Conservation (phyloP, 2,888 invertebrate genomes). For the Rhaphigaster nebulosa region DNA sequence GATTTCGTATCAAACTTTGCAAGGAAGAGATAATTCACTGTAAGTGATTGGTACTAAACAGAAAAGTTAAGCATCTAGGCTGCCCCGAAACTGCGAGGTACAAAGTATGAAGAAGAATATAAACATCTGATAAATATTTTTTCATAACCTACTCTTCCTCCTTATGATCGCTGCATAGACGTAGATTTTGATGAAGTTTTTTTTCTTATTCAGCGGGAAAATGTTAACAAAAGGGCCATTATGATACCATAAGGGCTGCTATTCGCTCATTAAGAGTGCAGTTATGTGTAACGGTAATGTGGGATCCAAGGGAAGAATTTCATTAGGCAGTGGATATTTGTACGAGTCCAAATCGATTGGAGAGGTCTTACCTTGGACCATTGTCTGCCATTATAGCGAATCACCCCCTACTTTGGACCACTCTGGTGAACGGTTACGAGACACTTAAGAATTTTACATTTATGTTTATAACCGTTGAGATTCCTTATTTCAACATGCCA, state of each 20-base stretch:
- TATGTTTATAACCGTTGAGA: neutral
- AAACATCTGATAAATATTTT: too few species aligned
- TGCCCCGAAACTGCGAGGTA: too few species aligned
- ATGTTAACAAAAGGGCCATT: neutral
- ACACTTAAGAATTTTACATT: neutral
- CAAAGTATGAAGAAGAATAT: too few species aligned
- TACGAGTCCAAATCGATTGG: conserved; percentile 41
- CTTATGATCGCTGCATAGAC: too few species aligned
- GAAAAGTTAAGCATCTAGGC: too few species aligned
- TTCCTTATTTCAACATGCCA: neutral
- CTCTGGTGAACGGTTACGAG: neutral
- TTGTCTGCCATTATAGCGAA: conserved; percentile 40
- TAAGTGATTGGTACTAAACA: too few species aligned
- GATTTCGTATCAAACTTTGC: too few species aligned
- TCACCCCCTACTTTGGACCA: neutral
- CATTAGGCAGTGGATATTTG: conserved; percentile 46
- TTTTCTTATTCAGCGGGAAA: neutral
- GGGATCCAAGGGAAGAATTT: conserved; percentile 35
- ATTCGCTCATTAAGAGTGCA: conserved; percentile 29
- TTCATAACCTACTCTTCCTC: too few species aligned
- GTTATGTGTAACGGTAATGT: conserved; percentile 48
- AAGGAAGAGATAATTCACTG: too few species aligned
- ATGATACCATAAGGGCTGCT: neutral
- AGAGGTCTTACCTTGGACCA: conserved; percentile 13
- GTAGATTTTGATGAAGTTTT: neutral